phyloP scores from a whole-genome alignment of 2,113 vertebrate genomes.

The Zapornia atra region DNA sequence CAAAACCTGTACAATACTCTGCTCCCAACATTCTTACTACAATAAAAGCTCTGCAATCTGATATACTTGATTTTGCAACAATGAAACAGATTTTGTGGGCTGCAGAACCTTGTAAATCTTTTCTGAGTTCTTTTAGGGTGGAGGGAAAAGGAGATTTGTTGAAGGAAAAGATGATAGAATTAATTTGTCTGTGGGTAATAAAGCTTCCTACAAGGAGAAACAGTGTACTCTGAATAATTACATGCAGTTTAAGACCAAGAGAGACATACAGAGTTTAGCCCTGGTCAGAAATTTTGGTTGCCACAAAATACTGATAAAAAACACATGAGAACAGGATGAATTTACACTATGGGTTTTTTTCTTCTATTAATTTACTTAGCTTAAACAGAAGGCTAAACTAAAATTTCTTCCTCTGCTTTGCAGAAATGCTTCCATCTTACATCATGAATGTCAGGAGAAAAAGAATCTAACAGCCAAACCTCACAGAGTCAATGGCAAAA shows the following conservation, averaged over 20 bases:
- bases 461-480: background rate
- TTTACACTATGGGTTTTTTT: background rate
- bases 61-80: background rate
- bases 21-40: background rate
- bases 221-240: background rate
- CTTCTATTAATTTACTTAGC: background rate
- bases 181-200: slow-evolving; percentile 23
- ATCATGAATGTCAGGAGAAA: background rate
- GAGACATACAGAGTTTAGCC: background rate
- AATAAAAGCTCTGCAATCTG: background rate
- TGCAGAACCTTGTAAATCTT: slow-evolving; percentile 28
- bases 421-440: background rate
- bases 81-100: background rate
- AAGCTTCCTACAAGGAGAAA: background rate
- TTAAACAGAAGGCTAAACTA: background rate
- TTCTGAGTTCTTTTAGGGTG: background rate
- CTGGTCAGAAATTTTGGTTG: background rate
- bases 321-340: background rate
- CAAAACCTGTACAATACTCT: background rate
- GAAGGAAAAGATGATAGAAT: slow-evolving; percentile 17
- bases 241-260: background rate
- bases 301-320: background rate
- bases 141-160: background rate
- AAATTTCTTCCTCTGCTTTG: background rate
- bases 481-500: background rate